Evolutionary conservation across 2,113 vertebrate species (phyloP).

Genomic region (Chlamydotis undulata): DNA sequence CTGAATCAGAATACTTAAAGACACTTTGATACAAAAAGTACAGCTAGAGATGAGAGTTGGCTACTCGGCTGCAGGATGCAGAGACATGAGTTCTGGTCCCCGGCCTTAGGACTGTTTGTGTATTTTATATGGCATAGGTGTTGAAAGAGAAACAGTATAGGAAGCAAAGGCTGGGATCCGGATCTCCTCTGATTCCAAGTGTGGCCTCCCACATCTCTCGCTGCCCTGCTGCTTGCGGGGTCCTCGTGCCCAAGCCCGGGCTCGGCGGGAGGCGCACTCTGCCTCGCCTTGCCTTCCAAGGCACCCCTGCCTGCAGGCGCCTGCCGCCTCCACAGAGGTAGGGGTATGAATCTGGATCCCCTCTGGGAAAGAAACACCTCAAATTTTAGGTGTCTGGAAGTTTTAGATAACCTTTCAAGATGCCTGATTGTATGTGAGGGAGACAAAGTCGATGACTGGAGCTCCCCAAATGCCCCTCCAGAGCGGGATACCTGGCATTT

Average conservation of each 20-base stretch:
- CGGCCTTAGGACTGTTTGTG: neutral
- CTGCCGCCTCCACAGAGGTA: neutral
- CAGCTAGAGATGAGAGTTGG: neutral
- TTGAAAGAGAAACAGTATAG: neutral
- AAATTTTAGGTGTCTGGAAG: neutral
- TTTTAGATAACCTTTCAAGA: neutral
- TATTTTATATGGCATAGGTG: neutral
- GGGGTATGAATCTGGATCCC: neutral
- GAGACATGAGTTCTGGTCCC: neutral
- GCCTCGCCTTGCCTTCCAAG: neutral
- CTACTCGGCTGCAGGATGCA: neutral
- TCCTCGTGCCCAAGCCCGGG: neutral
- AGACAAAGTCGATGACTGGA: fast-evolving
- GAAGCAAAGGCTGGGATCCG: neutral
- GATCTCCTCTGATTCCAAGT: neutral
- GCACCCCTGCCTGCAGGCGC: neutral
- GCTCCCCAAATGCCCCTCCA: neutral
- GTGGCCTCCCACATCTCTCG: neutral
- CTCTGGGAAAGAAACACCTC: neutral
- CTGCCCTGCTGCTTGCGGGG: neutral
- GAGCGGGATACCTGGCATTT: fast-evolving
- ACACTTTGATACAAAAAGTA: neutral
- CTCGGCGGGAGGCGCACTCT: neutral
- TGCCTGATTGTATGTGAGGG: neutral
- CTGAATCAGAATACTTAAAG: neutral